Evolutionary conservation across 2,888 invertebrate genomes (phyloP).

Genomic region (Caenorhabditis uteleia): DNA sequence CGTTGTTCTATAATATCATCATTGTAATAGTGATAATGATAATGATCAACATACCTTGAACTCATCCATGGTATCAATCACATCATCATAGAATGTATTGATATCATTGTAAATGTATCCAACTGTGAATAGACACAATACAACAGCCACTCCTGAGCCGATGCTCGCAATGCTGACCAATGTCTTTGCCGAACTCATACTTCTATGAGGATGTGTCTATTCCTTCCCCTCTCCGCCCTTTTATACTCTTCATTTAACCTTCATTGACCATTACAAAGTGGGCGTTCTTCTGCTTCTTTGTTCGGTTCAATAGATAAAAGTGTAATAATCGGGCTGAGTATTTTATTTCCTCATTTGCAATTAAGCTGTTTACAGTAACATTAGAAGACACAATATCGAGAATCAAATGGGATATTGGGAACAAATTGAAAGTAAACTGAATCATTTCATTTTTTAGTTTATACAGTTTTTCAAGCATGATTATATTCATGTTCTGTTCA

Average conservation of each 20-base stretch:
- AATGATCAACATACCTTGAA: conserved; percentile 32
- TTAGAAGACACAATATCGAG: too few relatives aligned
- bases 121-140: conserved; percentile 40
- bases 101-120: conserved; percentile 51
- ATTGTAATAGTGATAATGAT: neutral
- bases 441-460: too few relatives aligned
- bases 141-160: conserved; percentile 40
- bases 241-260: neutral
- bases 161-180: conserved; percentile 39
- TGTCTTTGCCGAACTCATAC: conserved; percentile 19
- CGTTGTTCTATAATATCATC: conserved; percentile 19
- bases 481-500: too few relatives aligned
- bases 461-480: too few relatives aligned
- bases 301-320: too few relatives aligned
- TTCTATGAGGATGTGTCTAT: neutral
- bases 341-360: too few relatives aligned
- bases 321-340: too few relatives aligned
- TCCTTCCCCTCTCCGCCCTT: neutral
- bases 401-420: too few relatives aligned
- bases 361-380: too few relatives aligned
- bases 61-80: conserved; percentile 39
- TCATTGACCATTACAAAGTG: conserved; percentile 17
- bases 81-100: conserved; percentile 48
- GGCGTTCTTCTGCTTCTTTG: too few relatives aligned
- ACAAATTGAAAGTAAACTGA: too few relatives aligned